Conservation (phyloP, 2,888 invertebrate species). For the Drosophila monieri region DNA sequence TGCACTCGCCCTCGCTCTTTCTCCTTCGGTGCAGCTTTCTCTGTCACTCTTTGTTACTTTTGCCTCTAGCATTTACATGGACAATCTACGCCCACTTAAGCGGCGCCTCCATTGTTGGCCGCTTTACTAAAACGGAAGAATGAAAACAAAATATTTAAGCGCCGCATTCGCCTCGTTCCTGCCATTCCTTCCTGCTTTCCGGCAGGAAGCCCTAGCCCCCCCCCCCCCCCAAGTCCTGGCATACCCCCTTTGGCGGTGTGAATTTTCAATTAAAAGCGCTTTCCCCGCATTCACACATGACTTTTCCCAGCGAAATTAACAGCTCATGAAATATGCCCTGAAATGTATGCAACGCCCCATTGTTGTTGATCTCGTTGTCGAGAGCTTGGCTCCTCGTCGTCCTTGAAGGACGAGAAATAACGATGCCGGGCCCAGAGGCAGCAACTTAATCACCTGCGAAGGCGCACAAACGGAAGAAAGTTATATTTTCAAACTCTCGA, state of each 20-base stretch:
- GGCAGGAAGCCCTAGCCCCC: too few species aligned
- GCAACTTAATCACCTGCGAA: conserved; percentile 68
- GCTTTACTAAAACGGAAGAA: conserved; percentile 43
- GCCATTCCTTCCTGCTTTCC: conserved; percentile 9
- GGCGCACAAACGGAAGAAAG: conserved; percentile 22
- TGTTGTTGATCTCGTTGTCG: conserved; percentile 28
- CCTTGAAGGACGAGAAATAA: conserved; percentile 31
- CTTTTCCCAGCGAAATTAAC: conserved; percentile 63
- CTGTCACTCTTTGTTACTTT: conserved; percentile 2
- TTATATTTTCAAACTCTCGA: conserved; percentile 21
- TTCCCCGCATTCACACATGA: conserved; percentile 41
- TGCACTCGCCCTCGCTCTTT: conserved; percentile 13
- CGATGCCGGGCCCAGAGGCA: conserved; percentile 41
- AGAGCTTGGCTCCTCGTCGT: conserved; percentile 25
- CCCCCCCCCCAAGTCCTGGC: neutral
- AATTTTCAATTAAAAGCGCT: conserved; percentile 71
- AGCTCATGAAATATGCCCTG: conserved; percentile 64
- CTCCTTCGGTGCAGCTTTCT: neutral
- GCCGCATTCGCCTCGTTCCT: conserved; percentile 42
- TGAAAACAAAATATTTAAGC: conserved; percentile 67
- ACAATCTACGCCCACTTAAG: conserved; percentile 65
- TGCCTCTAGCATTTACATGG: conserved; percentile 57
- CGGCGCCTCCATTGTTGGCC: conserved; percentile 46
- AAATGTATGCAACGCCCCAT: conserved; percentile 62
- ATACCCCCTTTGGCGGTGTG: conserved; percentile 36